phyloP scores from a whole-genome alignment of 1,140 invertebrate species.

The Bombus sibiricus region DNA sequence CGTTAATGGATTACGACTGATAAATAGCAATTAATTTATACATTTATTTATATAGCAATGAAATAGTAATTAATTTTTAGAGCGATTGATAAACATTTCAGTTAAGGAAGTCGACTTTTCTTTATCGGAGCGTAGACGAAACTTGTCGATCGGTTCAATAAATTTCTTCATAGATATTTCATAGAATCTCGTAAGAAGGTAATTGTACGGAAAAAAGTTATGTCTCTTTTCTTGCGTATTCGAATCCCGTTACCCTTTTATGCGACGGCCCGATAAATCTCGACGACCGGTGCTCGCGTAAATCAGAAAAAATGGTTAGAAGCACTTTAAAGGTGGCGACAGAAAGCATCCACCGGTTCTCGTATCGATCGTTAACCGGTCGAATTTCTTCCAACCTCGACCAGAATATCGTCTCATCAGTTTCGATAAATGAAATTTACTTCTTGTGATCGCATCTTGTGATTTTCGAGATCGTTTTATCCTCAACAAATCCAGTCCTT shows the following conservation, averaged over 20 bases:
- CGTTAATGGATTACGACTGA: no score
- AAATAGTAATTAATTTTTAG: no score
- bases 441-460: no score
- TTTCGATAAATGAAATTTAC: constrained; percentile 34
- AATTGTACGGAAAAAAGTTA: constrained; percentile 2
- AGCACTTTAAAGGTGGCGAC: constrained; percentile 16
- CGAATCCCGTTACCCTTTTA: constrained; percentile 30
- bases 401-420: background rate
- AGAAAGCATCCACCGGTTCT: background rate
- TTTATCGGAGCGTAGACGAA: background rate
- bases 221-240: constrained; percentile 9
- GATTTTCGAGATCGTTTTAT: background rate
- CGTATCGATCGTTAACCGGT: constrained; percentile 17
- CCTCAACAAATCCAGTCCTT: background rate
- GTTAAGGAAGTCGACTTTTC: no score
- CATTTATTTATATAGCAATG: no score
- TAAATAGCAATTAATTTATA: no score
- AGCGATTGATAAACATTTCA: no score
- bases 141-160: background rate
- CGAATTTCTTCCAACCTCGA: constrained; percentile 5
- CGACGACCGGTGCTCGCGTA: background rate
- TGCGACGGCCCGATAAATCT: constrained; percentile 19
- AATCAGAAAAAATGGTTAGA: constrained; percentile 45
- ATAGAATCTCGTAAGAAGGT: background rate
- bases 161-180: background rate